Percentiles rank a stretch among this genome's conserved stretches.
Conservation (phyloP, 2,113 vertebrate species). For the Muntiacus muntjak region DNA sequence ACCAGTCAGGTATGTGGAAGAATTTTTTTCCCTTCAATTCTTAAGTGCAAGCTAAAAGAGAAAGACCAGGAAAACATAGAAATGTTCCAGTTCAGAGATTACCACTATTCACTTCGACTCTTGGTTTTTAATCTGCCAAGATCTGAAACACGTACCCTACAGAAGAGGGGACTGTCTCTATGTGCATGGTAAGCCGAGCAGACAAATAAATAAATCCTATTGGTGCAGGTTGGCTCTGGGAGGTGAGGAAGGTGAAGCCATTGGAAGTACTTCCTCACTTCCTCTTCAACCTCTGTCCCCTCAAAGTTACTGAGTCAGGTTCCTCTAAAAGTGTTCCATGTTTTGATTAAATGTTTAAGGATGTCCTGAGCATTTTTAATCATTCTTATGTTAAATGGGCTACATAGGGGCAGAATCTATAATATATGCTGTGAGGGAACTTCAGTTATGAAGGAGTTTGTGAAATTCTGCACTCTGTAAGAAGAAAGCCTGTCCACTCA, state of each 20-base stretch:
- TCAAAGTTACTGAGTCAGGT: background rate
- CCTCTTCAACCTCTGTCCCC: background rate
- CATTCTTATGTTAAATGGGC: background rate
- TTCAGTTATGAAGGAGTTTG: background rate
- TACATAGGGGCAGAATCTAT: background rate
- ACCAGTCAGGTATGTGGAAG: slow-evolving; percentile 62
- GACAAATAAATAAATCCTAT: background rate
- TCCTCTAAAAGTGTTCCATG: background rate
- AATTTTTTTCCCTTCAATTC: slow-evolving; percentile 35
- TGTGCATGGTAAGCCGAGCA: background rate
- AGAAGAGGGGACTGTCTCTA: background rate
- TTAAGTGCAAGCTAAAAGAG: background rate
- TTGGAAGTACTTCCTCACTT: background rate
- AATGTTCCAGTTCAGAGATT: background rate
- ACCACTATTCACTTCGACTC: background rate
- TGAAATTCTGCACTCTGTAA: background rate
- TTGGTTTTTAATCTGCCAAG: background rate
- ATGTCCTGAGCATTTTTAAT: background rate
- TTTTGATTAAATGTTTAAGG: background rate
- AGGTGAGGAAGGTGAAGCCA: accelerated
- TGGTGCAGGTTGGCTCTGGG: background rate
- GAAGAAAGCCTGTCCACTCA: background rate
- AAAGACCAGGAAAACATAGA: background rate
- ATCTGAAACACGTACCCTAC: background rate
- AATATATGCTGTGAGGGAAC: background rate